Percentiles rank a stretch among this genome's conserved stretches.
Evolutionary conservation across 2,797 vertebrate species (phyloP).

Genomic region (Aphelocoma californica): DNA sequence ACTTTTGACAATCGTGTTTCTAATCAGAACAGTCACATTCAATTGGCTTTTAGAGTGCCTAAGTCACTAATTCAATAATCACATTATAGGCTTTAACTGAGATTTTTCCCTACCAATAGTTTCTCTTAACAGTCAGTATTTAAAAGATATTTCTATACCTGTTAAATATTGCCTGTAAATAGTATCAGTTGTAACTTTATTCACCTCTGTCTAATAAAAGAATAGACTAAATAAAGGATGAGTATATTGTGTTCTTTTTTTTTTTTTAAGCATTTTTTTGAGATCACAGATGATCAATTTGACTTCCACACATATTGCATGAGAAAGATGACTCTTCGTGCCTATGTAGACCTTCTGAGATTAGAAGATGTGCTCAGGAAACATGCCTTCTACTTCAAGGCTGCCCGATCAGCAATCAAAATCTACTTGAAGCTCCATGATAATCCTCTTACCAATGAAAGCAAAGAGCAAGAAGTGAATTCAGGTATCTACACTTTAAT

Average conservation of each 20-base stretch:
- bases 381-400: slow-evolving; percentile 81
- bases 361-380: slow-evolving; percentile 80
- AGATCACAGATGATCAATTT: slow-evolving; percentile 83
- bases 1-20: not conserved
- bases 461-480: slow-evolving; percentile 81
- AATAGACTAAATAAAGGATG: not conserved
- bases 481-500: slow-evolving; percentile 69
- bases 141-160: not conserved
- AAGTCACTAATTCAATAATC: not conserved
- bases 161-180: not conserved
- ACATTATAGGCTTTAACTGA: not conserved
- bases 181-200: not conserved
- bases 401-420: slow-evolving; percentile 79
- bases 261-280: slow-evolving; percentile 80
- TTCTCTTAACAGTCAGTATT: not conserved
- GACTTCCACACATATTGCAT: slow-evolving; percentile 83
- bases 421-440: slow-evolving; percentile 83
- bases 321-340: slow-evolving; percentile 83
- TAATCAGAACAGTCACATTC: not conserved
- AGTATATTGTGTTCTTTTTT: not conserved
- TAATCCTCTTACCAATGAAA: slow-evolving; percentile 78
- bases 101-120: not conserved
- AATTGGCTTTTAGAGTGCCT: not conserved
- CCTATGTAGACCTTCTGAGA: slow-evolving; percentile 80
- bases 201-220: not conserved